Evolutionary conservation across 2,888 invertebrate genomes (phyloP).

Genomic region (Lamellibrachia columna): DNA sequence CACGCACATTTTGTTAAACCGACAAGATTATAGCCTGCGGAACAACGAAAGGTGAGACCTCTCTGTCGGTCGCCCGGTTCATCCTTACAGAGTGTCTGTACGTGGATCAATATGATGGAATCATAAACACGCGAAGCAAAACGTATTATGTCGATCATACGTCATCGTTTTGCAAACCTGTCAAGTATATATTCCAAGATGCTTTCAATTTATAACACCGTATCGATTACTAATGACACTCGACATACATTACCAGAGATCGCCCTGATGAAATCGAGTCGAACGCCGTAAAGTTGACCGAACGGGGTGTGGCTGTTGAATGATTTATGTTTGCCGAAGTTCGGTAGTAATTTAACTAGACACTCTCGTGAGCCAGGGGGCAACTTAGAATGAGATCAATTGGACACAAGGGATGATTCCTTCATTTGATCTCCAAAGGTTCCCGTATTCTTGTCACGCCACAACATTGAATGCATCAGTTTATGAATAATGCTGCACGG

Average conservation of each 20-base stretch:
- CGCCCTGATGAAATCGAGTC: not conserved
- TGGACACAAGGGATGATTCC: constrained; percentile 7
- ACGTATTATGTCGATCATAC: not conserved
- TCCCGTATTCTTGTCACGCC: not conserved
- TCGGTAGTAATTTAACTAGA: not conserved
- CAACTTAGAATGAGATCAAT: not conserved
- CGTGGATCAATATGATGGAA: not conserved
- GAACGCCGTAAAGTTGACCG: constrained; percentile 2
- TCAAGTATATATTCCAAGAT: constrained; percentile 1
- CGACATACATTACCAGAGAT: not conserved
- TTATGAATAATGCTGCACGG: not conserved
- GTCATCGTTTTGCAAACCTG: not conserved
- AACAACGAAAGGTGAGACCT: not conserved
- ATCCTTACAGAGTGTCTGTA: not conserved
- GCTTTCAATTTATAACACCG: constrained; percentile 1
- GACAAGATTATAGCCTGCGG: not conserved
- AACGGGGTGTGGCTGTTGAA: not conserved
- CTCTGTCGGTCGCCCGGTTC: constrained; percentile 1
- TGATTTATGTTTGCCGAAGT: not conserved
- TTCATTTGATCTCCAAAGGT: constrained; percentile 5
- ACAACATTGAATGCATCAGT: not conserved
- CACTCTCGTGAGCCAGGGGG: constrained; percentile 13
- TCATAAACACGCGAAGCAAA: not conserved
- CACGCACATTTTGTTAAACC: not conserved
- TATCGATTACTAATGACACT: constrained; percentile 11